These are phyloP conservation scores for Amazona vittata DNA, from an alignment of 2,113 vertebrate species.

Conservation along the genomic window DNA sequence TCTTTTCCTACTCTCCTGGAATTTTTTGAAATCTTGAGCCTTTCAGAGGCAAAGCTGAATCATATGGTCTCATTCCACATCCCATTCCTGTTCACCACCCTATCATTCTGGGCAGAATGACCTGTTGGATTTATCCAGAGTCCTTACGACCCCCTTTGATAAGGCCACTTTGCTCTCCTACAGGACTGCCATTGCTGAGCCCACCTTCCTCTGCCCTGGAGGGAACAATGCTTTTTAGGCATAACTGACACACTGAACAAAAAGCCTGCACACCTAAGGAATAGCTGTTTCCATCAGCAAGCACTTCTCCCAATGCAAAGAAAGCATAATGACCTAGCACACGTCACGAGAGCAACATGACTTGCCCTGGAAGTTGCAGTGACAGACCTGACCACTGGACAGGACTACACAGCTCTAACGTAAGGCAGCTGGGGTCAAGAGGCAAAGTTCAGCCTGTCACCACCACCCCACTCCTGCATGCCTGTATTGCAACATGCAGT, in stretches of 20 bases:
- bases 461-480: neutral
- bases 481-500: neutral
- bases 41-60: neutral
- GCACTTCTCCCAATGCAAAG: neutral
- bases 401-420: rapidly evolving
- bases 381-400: neutral
- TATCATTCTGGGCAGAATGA: neutral
- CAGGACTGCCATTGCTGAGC: neutral
- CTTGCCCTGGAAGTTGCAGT: neutral
- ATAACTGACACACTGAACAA: neutral
- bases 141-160: neutral
- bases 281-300: neutral
- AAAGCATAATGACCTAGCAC: neutral
- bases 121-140: neutral
- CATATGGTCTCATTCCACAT: neutral
- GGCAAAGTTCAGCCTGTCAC: neutral
- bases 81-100: neutral
- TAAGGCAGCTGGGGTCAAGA: neutral
- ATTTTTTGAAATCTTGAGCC: neutral
- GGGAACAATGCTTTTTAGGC: neutral
- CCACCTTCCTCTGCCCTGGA: neutral
- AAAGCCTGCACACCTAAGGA: neutral
- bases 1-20: neutral
- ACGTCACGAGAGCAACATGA: neutral
- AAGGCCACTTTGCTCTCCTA: neutral